A percentile compares a stretch with the other conserved stretches of the same genome.
phyloP scores from a whole-genome alignment of 2,888 invertebrate genomes.

The Ariolimax columbianus region DNA sequence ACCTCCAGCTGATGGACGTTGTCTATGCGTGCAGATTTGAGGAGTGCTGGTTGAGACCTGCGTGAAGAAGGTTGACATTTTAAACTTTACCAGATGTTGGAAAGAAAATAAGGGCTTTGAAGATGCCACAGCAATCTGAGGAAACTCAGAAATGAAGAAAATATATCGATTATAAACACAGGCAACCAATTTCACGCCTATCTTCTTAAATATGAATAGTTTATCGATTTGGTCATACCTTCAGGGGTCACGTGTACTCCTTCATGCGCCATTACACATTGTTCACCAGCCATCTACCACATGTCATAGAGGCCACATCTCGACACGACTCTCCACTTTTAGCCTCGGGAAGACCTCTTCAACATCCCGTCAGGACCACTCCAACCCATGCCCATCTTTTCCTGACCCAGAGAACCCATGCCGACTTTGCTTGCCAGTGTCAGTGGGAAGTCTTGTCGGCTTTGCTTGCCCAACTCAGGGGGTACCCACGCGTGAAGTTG shows the following conservation, averaged over 20 bases:
- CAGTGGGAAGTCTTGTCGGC: neutral
- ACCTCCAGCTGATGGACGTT: neutral
- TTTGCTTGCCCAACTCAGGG: conserved; percentile 30
- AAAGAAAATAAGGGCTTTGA: neutral
- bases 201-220: neutral
- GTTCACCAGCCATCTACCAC: conserved; percentile 27
- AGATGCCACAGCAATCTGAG: neutral
- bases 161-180: neutral
- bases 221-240: neutral
- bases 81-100: neutral
- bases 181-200: neutral
- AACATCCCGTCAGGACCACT: conserved; percentile 7
- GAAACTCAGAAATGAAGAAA: neutral
- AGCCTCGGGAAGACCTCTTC: conserved; percentile 4
- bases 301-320: conserved; percentile 31
- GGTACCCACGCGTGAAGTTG: conserved; percentile 34
- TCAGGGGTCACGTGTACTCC: conserved; percentile 1
- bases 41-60: neutral
- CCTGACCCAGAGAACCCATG: neutral
- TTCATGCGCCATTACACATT: conserved; percentile 29
- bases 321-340: conserved; percentile 38
- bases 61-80: neutral
- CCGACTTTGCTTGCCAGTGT: conserved; percentile 21
- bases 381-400: conserved; percentile 9
- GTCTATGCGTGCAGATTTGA: neutral